phyloP scores from a whole-genome alignment of 2,113 vertebrate genomes.

The Holacanthus passer region DNA sequence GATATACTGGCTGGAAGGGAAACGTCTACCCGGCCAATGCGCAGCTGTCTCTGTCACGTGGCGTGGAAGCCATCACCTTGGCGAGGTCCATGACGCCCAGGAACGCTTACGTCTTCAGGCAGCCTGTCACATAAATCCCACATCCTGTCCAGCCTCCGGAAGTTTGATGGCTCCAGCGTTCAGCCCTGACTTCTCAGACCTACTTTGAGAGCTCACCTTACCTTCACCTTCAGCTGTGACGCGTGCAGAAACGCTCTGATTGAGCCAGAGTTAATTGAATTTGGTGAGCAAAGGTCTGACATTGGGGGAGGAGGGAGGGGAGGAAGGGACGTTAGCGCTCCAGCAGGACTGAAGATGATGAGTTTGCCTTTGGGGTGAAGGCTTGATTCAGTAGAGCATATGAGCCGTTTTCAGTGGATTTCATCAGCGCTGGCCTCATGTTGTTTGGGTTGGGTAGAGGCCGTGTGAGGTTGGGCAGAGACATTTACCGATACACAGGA shows the following conservation, averaged over 20 bases:
- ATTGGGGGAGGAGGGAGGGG: constrained; percentile 26
- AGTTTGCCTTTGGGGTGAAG: constrained; percentile 73
- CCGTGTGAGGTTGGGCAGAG: constrained; percentile 30
- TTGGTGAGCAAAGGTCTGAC: constrained; percentile 60
- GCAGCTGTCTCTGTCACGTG: constrained; percentile 38
- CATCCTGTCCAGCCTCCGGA: constrained; percentile 52
- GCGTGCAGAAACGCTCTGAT: constrained; percentile 64
- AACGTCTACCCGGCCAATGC: constrained; percentile 17
- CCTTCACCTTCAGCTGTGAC: constrained; percentile 67
- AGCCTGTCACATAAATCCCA: constrained; percentile 80
- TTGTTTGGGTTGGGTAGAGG: constrained; percentile 28
- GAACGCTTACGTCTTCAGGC: constrained; percentile 78
- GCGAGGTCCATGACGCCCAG: constrained; percentile 48
- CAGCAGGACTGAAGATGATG: constrained; percentile 74
- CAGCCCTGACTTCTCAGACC: constrained; percentile 56
- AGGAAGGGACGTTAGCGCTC: constrained; percentile 45
- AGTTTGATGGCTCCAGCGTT: constrained; percentile 59
- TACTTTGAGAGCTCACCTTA: constrained; percentile 57
- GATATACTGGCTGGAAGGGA: constrained; percentile 26
- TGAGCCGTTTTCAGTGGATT: constrained; percentile 64
- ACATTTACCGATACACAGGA: constrained; percentile 46
- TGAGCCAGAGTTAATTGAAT: constrained; percentile 74
- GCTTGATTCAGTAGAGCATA: constrained; percentile 70
- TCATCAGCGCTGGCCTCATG: constrained; percentile 58
- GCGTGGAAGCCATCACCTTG: constrained; percentile 29